A percentile compares a stretch with the other conserved stretches of the same genome.
Conservation (phyloP, 2,888 invertebrate species). For the Heliothis peltigera region DNA sequence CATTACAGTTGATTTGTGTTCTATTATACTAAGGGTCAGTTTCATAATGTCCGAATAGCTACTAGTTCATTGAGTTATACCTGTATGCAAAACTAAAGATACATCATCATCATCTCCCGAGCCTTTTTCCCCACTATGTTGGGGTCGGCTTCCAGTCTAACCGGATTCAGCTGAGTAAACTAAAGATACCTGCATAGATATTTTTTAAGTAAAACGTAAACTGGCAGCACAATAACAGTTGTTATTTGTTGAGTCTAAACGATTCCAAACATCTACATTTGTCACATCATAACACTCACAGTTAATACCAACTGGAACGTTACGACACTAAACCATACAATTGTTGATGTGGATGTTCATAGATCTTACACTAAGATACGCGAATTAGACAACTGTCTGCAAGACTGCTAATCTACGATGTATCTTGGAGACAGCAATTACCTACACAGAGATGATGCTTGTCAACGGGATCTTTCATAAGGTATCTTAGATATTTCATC, state of each 20-base stretch:
- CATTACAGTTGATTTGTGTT: too few relatives aligned
- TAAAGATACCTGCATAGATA: too few relatives aligned
- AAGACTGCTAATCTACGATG: constrained; percentile 23
- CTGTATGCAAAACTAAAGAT: too few relatives aligned
- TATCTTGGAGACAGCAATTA: constrained; percentile 28
- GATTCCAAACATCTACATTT: background rate
- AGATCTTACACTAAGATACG: constrained; percentile 16
- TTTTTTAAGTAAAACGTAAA: constrained; percentile 1
- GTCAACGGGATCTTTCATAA: constrained; percentile 26
- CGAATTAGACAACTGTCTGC: constrained; percentile 7
- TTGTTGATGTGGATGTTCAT: constrained; percentile 12
- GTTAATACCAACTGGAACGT: constrained; percentile 7
- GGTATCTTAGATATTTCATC: background rate
- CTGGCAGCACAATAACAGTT: constrained; percentile 6
- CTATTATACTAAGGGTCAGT: too few relatives aligned
- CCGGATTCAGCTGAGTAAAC: too few relatives aligned
- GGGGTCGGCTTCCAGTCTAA: too few relatives aligned
- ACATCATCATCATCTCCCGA: too few relatives aligned
- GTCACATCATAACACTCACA: constrained; percentile 17
- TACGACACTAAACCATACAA: constrained; percentile 5
- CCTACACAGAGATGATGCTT: constrained; percentile 8
- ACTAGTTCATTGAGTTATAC: too few relatives aligned
- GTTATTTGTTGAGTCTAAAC: constrained; percentile 15
- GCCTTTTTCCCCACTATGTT: too few relatives aligned
- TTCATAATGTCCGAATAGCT: too few relatives aligned